phyloP scores from a whole-genome alignment of 2,113 vertebrate genomes.

The Megaceryle torquata region DNA sequence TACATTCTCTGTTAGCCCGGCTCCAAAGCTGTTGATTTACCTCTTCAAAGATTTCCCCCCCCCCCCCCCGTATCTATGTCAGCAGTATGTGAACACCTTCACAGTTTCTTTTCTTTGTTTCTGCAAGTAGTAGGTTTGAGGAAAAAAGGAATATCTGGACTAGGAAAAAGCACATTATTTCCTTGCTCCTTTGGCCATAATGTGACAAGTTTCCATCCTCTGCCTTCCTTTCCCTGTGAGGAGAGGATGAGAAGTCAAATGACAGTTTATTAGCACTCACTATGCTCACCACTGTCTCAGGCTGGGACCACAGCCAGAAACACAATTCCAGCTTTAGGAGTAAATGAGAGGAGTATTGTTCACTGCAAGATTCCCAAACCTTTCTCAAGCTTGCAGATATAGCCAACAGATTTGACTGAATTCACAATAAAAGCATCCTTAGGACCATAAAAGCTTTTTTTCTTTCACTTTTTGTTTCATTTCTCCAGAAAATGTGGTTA shows the following conservation, averaged over 20 bases:
- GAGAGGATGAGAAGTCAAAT: background rate
- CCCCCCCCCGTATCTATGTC: background rate
- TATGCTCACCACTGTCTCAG: background rate
- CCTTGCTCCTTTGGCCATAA: background rate
- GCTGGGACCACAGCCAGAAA: slow-evolving; percentile 15
- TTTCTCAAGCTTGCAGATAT: background rate
- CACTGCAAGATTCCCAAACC: background rate
- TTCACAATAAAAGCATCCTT: background rate
- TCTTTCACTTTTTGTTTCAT: background rate
- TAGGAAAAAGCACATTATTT: background rate
- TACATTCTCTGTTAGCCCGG: no score
- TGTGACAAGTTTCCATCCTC: background rate
- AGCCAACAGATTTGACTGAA: background rate
- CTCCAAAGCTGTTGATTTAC: background rate
- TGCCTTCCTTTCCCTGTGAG: background rate
- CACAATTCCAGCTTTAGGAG: background rate
- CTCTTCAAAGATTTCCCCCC: background rate
- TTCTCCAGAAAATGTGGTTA: background rate
- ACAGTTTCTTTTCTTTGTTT: background rate
- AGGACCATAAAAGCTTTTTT: background rate
- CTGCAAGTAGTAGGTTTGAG: background rate
- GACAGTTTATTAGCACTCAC: background rate
- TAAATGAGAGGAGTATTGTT: background rate
- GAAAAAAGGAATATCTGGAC: background rate
- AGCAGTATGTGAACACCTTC: background rate